Percentiles rank a stretch among this genome's conserved stretches.
Conservation (phyloP, 2,797 vertebrate genomes). For the Gymnothorax reevesii region DNA sequence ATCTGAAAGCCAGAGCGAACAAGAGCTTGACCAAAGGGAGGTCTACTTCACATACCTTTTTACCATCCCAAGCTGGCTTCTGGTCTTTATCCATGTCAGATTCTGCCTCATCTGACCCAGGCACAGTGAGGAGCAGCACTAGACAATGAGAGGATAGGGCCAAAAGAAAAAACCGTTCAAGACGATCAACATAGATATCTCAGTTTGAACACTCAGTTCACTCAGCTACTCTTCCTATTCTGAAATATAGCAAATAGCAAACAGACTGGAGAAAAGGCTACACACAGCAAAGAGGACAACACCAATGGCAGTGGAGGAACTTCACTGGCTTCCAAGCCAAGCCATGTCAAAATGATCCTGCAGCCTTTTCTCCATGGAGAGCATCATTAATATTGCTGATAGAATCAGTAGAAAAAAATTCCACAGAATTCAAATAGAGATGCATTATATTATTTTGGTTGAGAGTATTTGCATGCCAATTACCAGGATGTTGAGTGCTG, state of each 20-base stretch:
- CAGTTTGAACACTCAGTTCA: background rate
- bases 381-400: background rate
- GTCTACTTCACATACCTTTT: slow-evolving; percentile 77
- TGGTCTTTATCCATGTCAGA: slow-evolving; percentile 83
- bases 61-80: slow-evolving; percentile 87
- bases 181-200: background rate
- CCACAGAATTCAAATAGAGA: background rate
- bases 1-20: background rate
- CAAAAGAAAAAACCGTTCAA: background rate
- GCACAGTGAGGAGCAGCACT: slow-evolving; percentile 90
- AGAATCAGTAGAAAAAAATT: background rate
- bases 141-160: slow-evolving; percentile 53
- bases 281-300: background rate
- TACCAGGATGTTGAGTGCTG: background rate
- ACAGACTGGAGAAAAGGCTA: background rate
- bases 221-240: background rate
- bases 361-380: background rate
- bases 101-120: slow-evolving; percentile 86
- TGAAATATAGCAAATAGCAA: background rate
- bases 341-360: background rate
- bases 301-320: background rate
- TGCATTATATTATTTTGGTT: background rate
- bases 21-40: no score
- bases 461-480: background rate
- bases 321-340: background rate